These are phyloP conservation scores for Thereva nobilitata DNA, from an alignment of 2,888 invertebrate genomes.

Conservation along the genomic window DNA sequence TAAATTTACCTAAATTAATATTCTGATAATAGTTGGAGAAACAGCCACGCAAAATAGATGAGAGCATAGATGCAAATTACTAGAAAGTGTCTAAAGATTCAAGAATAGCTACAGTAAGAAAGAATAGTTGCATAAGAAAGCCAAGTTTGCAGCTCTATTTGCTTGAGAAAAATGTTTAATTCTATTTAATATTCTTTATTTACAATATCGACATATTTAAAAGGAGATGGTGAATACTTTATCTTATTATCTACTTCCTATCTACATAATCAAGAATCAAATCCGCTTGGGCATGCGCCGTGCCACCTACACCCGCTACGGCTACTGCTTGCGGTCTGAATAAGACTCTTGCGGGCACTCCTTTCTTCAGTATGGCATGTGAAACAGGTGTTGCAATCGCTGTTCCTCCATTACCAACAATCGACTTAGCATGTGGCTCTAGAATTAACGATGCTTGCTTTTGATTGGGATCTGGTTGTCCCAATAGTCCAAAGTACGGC, in stretches of 20 bases:
- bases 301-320: slow-evolving; percentile 74
- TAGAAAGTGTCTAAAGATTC: too few relatives aligned
- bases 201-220: slow-evolving; percentile 5
- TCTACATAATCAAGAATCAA: slow-evolving; percentile 62
- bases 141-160: too few relatives aligned
- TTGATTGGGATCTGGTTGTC: slow-evolving; percentile 21
- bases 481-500: slow-evolving; percentile 48
- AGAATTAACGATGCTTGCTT: slow-evolving; percentile 60
- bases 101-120: too few relatives aligned
- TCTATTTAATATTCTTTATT: slow-evolving; percentile 2
- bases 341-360: slow-evolving; percentile 65
- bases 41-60: too few relatives aligned
- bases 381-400: slow-evolving; percentile 74
- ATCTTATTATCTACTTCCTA: slow-evolving; percentile 27
- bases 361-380: slow-evolving; percentile 65
- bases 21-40: too few relatives aligned
- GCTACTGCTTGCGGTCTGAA: slow-evolving; percentile 73
- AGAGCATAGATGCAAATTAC: too few relatives aligned
- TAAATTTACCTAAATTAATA: too few relatives aligned
- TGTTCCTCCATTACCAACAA: slow-evolving; percentile 67
- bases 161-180: too few relatives aligned
- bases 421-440: slow-evolving; percentile 69
- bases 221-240: too few relatives aligned
- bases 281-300: slow-evolving; percentile 76
- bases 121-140: too few relatives aligned